Evolutionary conservation across 2,113 vertebrate genomes (phyloP).

Genomic region (Amblyopsis rosae): DNA sequence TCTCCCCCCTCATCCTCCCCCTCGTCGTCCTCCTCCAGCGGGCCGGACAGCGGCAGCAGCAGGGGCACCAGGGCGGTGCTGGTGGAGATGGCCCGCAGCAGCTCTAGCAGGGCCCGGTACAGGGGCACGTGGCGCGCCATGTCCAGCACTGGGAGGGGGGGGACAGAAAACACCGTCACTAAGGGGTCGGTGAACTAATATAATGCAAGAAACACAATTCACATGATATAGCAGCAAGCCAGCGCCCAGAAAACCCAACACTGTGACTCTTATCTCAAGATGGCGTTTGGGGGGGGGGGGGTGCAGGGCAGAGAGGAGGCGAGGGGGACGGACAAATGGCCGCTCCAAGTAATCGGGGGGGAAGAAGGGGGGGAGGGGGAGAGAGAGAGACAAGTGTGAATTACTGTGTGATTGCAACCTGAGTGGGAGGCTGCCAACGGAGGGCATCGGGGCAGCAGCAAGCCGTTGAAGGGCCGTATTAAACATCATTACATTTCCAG

Average conservation of each 20-base stretch:
- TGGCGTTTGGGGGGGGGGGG: not conserved
- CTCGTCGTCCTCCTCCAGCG: constrained; percentile 69
- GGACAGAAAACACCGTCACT: too few species aligned
- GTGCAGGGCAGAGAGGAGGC: constrained; percentile 6
- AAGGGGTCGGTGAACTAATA: too few species aligned
- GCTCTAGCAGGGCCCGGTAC: constrained; percentile 91
- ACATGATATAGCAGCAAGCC: too few species aligned
- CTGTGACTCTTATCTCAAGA: not conserved
- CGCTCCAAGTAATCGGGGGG: constrained; percentile 1
- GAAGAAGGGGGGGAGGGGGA: not conserved
- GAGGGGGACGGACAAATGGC: not conserved
- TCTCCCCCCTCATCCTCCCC: constrained; percentile 85
- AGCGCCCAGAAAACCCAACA: too few species aligned
- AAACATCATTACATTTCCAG: constrained; percentile 33
- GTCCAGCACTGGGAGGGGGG: constrained; percentile 82
- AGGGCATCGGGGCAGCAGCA: constrained; percentile 1
- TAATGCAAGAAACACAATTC: too few species aligned
- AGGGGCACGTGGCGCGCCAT: constrained; percentile 98
- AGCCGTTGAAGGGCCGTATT: constrained; percentile 6
- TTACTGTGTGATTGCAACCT: constrained; percentile 7
- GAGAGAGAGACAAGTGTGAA: not conserved
- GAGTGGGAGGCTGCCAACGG: constrained; percentile 1
- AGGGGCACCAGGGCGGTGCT: constrained; percentile 90
- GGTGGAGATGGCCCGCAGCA: constrained; percentile 93
- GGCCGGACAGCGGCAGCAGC: constrained; percentile 88